Conservation (phyloP, 2,113 vertebrate genomes). For the Larimichthys crocea region DNA sequence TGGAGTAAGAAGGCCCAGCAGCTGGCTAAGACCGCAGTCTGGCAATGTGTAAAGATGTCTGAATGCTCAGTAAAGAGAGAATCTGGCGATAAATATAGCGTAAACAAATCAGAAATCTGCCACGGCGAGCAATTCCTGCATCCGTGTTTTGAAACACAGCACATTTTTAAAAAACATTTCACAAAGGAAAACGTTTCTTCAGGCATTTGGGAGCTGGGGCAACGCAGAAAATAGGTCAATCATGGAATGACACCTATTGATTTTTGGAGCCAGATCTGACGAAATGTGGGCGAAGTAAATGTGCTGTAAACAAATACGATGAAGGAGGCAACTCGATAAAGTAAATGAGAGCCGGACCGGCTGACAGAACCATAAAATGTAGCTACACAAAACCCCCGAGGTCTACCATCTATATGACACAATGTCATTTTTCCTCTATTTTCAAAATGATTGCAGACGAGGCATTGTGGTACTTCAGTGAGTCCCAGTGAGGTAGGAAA, state of each 20-base stretch:
- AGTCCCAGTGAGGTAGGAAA: constrained; percentile 53
- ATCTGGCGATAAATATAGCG: constrained; percentile 2
- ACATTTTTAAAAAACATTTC: constrained; percentile 34
- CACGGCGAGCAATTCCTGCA: constrained; percentile 2
- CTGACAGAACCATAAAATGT: constrained; percentile 68
- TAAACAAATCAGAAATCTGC: constrained; percentile 59
- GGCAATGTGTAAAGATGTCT: constrained; percentile 37
- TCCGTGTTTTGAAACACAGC: constrained; percentile 20
- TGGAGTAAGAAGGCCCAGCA: constrained; percentile 50
- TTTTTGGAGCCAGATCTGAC: constrained; percentile 52
- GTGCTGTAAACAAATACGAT: constrained; percentile 72
- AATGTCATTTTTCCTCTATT: constrained; percentile 62
- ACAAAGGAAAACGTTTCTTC: constrained; percentile 47
- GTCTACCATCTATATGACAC: constrained; percentile 51
- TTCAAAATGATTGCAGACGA: constrained; percentile 51
- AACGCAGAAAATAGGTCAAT: constrained; percentile 62
- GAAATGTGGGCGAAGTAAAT: constrained; percentile 41
- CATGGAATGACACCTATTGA: constrained; percentile 60
- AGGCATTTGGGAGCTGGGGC: constrained; percentile 32
- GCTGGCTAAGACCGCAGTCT: constrained; percentile 46
- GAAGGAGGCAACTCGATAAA: constrained; percentile 48
- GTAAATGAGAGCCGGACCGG: constrained; percentile 48
- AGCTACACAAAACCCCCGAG: constrained; percentile 49
- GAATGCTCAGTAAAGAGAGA: constrained; percentile 14
- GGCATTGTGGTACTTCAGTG: constrained; percentile 33